Evolutionary conservation across 2,888 invertebrate genomes (phyloP), one percentile per base, ranked within the genome.

Genomic region (Drosophila peninsularis): DNA sequence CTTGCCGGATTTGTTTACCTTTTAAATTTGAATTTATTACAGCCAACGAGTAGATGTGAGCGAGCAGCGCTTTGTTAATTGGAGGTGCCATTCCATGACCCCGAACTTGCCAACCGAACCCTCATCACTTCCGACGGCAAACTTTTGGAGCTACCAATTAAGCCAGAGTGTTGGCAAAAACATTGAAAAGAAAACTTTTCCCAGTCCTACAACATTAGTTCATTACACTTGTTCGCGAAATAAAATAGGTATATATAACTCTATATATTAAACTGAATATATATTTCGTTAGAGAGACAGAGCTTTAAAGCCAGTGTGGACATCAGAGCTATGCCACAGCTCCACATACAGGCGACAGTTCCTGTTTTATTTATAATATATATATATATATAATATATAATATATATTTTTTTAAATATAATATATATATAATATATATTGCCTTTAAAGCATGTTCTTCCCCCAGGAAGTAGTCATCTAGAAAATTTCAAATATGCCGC

Each of bases 1-100:
- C 36, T 34, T 56, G 32, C 36, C 45, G 58, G 65, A 62, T 71
- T 76, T 84, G 89, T 77, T 86, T 82, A 77, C 87, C 77, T 88
- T 89, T 79, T 79, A 86, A 84, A 84, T 82, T 88, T 88, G 67
- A 84, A 90, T 84, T 84, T 90, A 88, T 84, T 79, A 67, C 88
- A 44, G 24, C 50, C 66, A n/a, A 58, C 62, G 50, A 71, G 61
- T 45, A 53, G 36, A 52, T 50, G 30, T 19, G 45, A 19, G 53
- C 32, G 60, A 54, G 49, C 39, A 41, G 50, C 30, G 64, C 62
- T 63, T 65, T 72, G 71, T 86, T 90, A 88, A 85, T 82, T 86
- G 89, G 74, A 63, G 62, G 54, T 60, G 53, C 68, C 72, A 66
- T 80, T 77, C 65, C 72, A 78, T 73, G 75, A 63, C 58, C 47